Evolutionary conservation across 2,888 invertebrate genomes (phyloP), one percentile per base, ranked within the genome.

Genomic region (Hirtodrosophila duncani): DNA sequence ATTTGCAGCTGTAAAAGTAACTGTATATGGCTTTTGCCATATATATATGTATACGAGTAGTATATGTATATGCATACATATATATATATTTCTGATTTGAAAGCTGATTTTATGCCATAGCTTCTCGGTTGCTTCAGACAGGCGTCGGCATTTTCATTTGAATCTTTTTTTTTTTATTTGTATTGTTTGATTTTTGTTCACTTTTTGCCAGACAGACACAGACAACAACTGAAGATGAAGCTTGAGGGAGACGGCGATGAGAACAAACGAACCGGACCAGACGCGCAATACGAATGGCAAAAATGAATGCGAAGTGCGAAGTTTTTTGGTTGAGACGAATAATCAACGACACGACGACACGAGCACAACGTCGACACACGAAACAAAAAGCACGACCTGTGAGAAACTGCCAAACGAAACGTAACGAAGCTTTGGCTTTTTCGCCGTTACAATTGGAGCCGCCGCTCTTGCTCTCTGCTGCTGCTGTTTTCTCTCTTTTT

Each of bases 241-340:
- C n/a, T n/a, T n/a, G n/a, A n/a, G n/a, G 27, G n/a, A n/a, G n/a
- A n/a, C n/a, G n/a, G n/a, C n/a, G n/a, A n/a, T n/a, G n/a, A n/a
- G n/a, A n/a, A n/a, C 56, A 46, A 63, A 58, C 65, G 63, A 59
- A 75, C 63, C 66, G 74, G 64, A 66, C 71, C 68, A 71, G 56
- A 69, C 71, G 69, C 78, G 77, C 52, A 64, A 61, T 57, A 71
- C 74, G 83, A 81, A 83, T 83, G 84, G 57, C 52, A 51, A 56
- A 31, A 57, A 48, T 52, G 33, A 31, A 42, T 16, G 52, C 64
- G 23, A 50, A 62, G 43, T 48, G 29, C 44, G n/a, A n/a, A n/a
- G n/a, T n/a, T n/a, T n/a, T n/a, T n/a, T n/a, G n/a, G n/a, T n/a
- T n/a, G n/a, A n/a, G n/a, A n/a, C n/a, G n/a, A n/a, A n/a, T n/a